These are phyloP conservation scores for Folsomia candida DNA, from an alignment of 2,888 invertebrate genomes.

Conservation along the genomic window DNA sequence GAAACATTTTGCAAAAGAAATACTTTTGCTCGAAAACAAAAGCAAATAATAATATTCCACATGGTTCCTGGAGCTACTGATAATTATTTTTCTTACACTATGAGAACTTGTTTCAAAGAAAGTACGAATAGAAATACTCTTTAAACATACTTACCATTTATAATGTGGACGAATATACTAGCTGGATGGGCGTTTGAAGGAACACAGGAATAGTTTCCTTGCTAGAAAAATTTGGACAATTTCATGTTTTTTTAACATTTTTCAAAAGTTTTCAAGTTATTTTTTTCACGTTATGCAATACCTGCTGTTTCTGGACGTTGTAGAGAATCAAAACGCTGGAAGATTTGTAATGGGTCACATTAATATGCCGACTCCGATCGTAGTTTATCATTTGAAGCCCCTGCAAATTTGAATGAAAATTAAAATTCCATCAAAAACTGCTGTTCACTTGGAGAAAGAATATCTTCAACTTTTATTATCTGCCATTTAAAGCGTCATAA, in stretches of 20 bases:
- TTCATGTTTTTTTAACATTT: background rate
- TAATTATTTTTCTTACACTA: too few relatives aligned
- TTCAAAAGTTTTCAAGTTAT: background rate
- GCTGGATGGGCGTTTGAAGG: constrained; percentile 85
- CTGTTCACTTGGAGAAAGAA: background rate
- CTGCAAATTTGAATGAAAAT: constrained; percentile 32
- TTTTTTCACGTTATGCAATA: background rate
- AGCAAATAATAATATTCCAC: too few relatives aligned
- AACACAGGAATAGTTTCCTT: constrained; percentile 77
- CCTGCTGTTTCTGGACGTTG: constrained; percentile 58
- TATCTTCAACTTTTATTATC: constrained; percentile 16
- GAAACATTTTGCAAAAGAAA: too few relatives aligned
- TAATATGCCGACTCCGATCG: constrained; percentile 70
- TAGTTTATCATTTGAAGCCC: constrained; percentile 82
- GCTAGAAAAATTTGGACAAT: background rate
- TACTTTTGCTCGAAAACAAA: too few relatives aligned
- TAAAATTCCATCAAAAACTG: constrained; percentile 17
- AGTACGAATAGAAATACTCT: background rate
- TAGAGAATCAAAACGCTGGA: constrained; percentile 59
- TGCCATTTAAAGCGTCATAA: constrained; percentile 16
- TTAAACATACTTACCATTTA: constrained; percentile 69
- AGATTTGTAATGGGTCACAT: constrained; percentile 73
- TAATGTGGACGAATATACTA: constrained; percentile 83
- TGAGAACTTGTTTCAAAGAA: background rate
- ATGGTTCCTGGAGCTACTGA: too few relatives aligned